Evolutionary conservation across 2,113 vertebrate genomes (phyloP), one percentile per base, ranked within the genome.

Genomic region (Dasypus novemcinctus): DNA sequence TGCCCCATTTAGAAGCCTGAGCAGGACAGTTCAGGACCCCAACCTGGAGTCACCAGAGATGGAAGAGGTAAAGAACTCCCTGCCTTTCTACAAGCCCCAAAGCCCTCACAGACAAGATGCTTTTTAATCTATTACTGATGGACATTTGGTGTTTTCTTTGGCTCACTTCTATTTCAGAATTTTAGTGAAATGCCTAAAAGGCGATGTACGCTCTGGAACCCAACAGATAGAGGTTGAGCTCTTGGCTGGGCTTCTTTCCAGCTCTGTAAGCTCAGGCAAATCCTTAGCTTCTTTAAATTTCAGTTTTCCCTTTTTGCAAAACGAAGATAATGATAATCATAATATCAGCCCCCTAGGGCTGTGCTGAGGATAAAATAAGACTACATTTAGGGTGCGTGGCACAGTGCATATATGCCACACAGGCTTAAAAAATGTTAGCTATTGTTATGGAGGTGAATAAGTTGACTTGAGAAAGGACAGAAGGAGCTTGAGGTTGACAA

Each of bases 131-230:
- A 23, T 49, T 85, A 63, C 54, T 87, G 25, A 93, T 43, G 61
- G 71, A 25, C 33, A 71, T 38, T 66, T 9, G n/a, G 18, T 10
- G 79, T 92, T 93, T 92, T 21, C 78, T 75, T 61, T 76, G 63
- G 54, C 46, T 97, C 38, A 74, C 87, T 95, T 93, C 66, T 64
- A 68, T 66, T 49, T 94, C 29, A 79, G 71, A 68, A 92, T 92
- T 96, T 90, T 76, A 61, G 59, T 61, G 76, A 81, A 71, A 87
- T 78, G 54, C 33, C 36, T 52, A 81, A 88, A 66, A 94, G 93
- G 36, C 72, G 66, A 68, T 63, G n/a, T 46, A 78, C 72, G 43
- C 46, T 57, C 61, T 72, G 41, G 54, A 87, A 95, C 90, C 41
- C 31, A 72, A 49, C 38, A 79, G 80, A 90, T 49, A 83, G 0